Evolutionary conservation across 2,888 invertebrate species (phyloP).

Genomic region (Trissolcus brochymenae): DNA sequence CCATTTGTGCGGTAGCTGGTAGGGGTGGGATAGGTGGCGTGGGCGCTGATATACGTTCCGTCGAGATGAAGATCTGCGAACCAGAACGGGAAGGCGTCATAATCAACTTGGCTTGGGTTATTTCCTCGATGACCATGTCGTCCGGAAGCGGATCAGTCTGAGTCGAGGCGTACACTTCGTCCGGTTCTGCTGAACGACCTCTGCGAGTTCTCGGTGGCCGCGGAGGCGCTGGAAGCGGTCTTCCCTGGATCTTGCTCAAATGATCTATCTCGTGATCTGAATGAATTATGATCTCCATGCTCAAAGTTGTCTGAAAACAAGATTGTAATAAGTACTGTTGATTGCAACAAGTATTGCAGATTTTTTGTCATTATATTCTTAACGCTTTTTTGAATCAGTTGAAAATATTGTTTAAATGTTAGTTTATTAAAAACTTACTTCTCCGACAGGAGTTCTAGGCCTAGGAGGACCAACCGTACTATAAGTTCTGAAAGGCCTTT

Average conservation of each 20-base stretch:
- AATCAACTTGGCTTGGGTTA: conserved; percentile 72
- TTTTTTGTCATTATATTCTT: too few species aligned
- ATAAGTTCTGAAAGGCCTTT: conserved; percentile 80
- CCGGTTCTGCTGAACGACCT: conserved; percentile 51
- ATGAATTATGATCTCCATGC: conserved; percentile 21
- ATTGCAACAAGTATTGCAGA: too few species aligned
- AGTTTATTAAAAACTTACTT: conserved; percentile 64
- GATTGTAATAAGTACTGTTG: not conserved
- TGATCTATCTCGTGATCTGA: conserved; percentile 70
- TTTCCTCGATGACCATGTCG: conserved; percentile 79
- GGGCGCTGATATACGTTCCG: conserved; percentile 69
- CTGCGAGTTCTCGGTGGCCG: conserved; percentile 84
- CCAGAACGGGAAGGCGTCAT: conserved; percentile 71
- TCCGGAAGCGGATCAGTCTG: conserved; percentile 91
- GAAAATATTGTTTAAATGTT: not conserved
- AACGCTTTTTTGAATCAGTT: not conserved
- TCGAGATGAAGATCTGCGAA: conserved; percentile 72
- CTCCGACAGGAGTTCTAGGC: conserved; percentile 73
- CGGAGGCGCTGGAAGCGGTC: conserved; percentile 91
- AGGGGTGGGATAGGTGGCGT: conserved; percentile 67
- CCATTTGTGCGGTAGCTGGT: conserved; percentile 44
- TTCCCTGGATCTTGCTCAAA: conserved; percentile 88
- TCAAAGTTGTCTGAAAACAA: conserved; percentile 11
- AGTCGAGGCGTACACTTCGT: conserved; percentile 86
- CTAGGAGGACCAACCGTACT: conserved; percentile 80